Evolutionary conservation across 1,140 invertebrate species (phyloP).

Genomic region (Ceratoteleas bidentatus): DNA sequence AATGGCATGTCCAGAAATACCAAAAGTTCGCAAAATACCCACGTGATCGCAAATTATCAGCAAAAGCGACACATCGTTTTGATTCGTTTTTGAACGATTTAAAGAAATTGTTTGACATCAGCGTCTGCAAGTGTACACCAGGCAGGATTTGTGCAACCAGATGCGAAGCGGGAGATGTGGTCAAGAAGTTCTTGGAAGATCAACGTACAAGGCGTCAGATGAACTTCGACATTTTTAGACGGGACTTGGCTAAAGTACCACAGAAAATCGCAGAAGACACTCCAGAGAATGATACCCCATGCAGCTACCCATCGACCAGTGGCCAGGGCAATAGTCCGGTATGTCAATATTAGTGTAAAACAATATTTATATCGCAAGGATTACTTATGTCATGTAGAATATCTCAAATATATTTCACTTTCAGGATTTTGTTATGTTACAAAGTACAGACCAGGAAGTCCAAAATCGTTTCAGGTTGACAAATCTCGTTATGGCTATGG

Average conservation of each 20-base stretch:
- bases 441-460: neutral
- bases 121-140: neutral
- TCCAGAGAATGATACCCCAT: neutral
- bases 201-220: neutral
- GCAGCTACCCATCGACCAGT: neutral
- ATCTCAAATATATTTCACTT: neutral
- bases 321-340: conserved; percentile 1
- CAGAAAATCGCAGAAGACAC: neutral
- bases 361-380: neutral
- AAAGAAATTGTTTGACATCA: neutral
- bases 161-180: neutral
- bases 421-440: neutral
- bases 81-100: conserved; percentile 1
- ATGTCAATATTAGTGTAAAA: conserved; percentile 3
- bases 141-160: neutral
- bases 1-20: too few relatives aligned
- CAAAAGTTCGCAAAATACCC: neutral
- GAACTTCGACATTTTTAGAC: neutral
- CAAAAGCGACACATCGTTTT: neutral
- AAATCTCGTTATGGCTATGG: conserved; percentile 4
- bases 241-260: conserved; percentile 1
- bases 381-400: neutral
- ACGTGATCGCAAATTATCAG: neutral
- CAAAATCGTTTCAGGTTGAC: neutral
- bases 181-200: conserved; percentile 2